Conservation (phyloP, 2,113 vertebrate genomes). For the Pedetes capensis region DNA sequence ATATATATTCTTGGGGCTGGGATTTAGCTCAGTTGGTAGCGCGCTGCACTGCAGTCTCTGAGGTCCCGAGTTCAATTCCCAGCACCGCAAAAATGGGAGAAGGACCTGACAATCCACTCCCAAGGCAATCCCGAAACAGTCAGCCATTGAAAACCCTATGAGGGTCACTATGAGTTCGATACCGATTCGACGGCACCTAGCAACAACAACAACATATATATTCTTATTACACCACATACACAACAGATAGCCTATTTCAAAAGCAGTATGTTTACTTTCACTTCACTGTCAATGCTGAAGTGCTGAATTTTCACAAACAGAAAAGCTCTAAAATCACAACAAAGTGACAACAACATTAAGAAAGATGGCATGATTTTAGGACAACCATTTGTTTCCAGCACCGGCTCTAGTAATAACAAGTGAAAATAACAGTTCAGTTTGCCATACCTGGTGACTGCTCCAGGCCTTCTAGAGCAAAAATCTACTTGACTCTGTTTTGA, state of each 20-base stretch:
- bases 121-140: too few relatives aligned
- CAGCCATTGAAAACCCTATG: too few relatives aligned
- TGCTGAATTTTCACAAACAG: neutral
- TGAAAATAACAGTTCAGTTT: neutral
- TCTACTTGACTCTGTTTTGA: neutral
- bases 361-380: neutral
- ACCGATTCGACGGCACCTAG: too few relatives aligned
- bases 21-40: too few relatives aligned
- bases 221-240: neutral
- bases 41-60: too few relatives aligned
- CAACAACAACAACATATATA: too few relatives aligned
- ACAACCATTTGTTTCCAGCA: neutral
- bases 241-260: neutral
- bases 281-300: neutral
- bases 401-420: neutral
- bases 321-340: neutral
- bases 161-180: too few relatives aligned
- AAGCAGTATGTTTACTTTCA: neutral
- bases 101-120: too few relatives aligned
- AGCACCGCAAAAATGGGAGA: too few relatives aligned
- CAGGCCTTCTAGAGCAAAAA: neutral
- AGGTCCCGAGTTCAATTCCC: too few relatives aligned
- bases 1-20: too few relatives aligned
- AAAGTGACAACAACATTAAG: neutral
- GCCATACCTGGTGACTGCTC: neutral